A percentile compares a stretch with the other conserved stretches of the same genome.
Evolutionary conservation across 2,113 vertebrate species (phyloP).

Genomic region (Lagopus muta): DNA sequence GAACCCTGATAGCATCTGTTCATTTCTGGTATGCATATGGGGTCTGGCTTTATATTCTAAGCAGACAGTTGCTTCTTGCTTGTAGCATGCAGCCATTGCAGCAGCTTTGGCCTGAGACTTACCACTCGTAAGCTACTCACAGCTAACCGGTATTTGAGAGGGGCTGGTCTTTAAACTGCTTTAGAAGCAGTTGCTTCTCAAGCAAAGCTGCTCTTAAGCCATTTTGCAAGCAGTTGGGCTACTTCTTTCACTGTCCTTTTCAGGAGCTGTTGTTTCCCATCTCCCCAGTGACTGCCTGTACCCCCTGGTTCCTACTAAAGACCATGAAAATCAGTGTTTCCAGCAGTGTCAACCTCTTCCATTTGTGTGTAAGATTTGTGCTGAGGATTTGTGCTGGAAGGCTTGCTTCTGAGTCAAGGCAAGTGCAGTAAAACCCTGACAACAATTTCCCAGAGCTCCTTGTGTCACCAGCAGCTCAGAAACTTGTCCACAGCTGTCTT

Average conservation of each 20-base stretch:
- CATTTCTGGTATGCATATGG: fast-evolving
- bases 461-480: neutral
- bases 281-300: neutral
- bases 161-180: neutral
- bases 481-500: neutral
- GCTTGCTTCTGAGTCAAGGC: neutral
- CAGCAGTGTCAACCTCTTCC: neutral
- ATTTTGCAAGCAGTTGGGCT: neutral
- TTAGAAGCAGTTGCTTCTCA: neutral
- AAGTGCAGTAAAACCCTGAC: neutral
- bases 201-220: neutral
- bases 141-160: neutral
- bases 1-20: neutral
- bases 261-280: neutral
- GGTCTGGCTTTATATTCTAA: neutral
- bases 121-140: neutral
- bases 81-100: neutral
- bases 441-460: neutral
- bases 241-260: neutral
- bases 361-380: neutral
- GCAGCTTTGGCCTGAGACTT: neutral
- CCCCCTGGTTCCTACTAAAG: neutral
- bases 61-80: neutral
- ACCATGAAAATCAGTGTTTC: neutral
- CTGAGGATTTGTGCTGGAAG: neutral